Base-by-base conservation (phyloP, 2,888 invertebrate species). In the Julus scanicus region DNA sequence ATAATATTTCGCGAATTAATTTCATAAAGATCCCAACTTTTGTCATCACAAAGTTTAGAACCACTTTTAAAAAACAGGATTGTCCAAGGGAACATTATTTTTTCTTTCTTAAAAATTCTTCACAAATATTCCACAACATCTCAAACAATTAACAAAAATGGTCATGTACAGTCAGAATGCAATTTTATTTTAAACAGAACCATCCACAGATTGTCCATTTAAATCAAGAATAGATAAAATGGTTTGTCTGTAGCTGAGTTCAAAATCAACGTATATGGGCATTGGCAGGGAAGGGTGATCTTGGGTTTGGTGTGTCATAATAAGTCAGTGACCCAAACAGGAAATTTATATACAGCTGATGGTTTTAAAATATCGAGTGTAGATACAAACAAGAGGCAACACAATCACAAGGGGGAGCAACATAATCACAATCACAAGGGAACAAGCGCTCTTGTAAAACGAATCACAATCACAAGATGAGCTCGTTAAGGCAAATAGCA, bases 401-500 rank as follows among this genome's bases (percentile, higher is more conserved):
- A 57, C 57, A 57, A 17, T 15, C 3, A 15, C 13, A 17, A 3
- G 53, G 8, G 44, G 44, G 44, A 8, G 44, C 44, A 44, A 44
- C 44, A 8, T 5, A 44, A 44, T 44, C 44, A 44, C 44, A 44
- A 44, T 44, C 44, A 44, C 44, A 44, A 44, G 44, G 53, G 11
- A 53, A 53, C 53, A 53, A 53, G 17, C 53, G 11, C 11, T 15
- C 53, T 13, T 53, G 15, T 0, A 53, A 11, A 53, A 3, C 13
- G 1, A 44, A 44, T 44, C 44, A 44, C 44, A 44, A 44, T 44
- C 44, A 44, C 44, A 44, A 44, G 44, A 53, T 11, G 53, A 57
- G 57, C 57, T 57, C 57, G 57, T 57, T 57, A 57, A 57, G 57
- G 57, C 57, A 53, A 53, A 53, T 53, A 15, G 53, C 53, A 57